A percentile compares a stretch with the other conserved stretches of the same genome.
phyloP scores from a whole-genome alignment of 2,113 vertebrate species.

The Piaya cayana region DNA sequence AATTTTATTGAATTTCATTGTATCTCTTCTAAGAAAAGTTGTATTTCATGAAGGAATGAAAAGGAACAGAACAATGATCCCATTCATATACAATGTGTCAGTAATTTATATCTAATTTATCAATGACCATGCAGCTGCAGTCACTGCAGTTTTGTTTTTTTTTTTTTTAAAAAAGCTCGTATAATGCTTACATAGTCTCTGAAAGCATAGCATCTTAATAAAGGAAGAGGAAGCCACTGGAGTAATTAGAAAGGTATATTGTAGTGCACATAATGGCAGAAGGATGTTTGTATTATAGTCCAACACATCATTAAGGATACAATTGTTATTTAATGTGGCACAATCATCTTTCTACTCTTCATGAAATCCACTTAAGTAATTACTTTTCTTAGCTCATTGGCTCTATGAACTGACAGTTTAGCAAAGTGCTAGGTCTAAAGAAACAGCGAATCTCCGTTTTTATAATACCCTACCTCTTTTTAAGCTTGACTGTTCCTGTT shows the following conservation, averaged over 20 bases:
- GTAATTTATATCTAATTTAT: constrained; percentile 77
- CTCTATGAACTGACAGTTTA: constrained; percentile 77
- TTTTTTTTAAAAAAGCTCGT: neutral
- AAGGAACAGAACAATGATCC: constrained; percentile 41
- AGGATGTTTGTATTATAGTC: constrained; percentile 83
- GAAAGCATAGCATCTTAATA: constrained; percentile 60
- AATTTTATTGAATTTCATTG: neutral
- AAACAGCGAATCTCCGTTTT: constrained; percentile 62
- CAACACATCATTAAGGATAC: constrained; percentile 87
- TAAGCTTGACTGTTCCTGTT: neutral
- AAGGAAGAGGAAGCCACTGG: constrained; percentile 71
- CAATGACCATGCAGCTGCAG: constrained; percentile 77
- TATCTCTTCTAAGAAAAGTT: neutral
- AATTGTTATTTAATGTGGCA: constrained; percentile 90
- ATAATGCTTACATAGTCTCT: constrained; percentile 68
- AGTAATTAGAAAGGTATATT: constrained; percentile 82
- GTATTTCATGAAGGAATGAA: constrained; percentile 1
- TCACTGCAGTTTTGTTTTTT: constrained; percentile 12
- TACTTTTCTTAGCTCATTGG: constrained; percentile 88
- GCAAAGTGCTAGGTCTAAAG: constrained; percentile 72
- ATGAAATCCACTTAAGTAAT: constrained; percentile 87
- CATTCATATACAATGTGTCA: constrained; percentile 56
- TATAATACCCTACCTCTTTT: constrained; percentile 14
- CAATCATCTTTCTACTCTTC: constrained; percentile 87
- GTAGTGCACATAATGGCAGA: constrained; percentile 71